Conservation (phyloP, 2,888 invertebrate genomes). For the Sphaerophoria rueppellii region DNA sequence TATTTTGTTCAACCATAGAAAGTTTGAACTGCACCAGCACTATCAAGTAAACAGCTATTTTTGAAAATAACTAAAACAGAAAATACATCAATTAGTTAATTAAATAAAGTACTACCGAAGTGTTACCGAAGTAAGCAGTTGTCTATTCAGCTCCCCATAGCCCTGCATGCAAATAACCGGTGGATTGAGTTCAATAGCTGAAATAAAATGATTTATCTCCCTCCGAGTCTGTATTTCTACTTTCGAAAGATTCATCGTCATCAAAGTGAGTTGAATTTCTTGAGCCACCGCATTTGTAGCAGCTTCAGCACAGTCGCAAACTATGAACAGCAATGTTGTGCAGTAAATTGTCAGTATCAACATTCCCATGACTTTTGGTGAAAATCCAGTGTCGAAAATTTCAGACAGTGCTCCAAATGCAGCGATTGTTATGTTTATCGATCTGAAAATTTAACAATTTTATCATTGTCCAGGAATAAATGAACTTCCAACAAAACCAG, state of each 20-base stretch:
- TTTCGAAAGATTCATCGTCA: conserved; percentile 84
- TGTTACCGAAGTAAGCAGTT: conserved; percentile 85
- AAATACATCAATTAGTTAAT: background rate
- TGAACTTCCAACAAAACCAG: background rate
- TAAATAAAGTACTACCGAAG: background rate
- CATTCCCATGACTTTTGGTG: conserved; percentile 86
- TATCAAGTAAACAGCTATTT: conserved; percentile 86
- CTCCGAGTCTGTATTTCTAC: conserved; percentile 85
- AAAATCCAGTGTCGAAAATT: conserved; percentile 86
- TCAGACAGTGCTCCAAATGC: conserved; percentile 87
- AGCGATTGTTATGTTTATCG: conserved; percentile 86
- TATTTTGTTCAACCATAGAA: conserved; percentile 78
- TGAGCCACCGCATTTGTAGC: conserved; percentile 86
- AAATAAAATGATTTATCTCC: conserved; percentile 87
- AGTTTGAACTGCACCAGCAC: conserved; percentile 87
- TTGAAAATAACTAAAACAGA: conserved; percentile 84
- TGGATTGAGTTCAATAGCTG: conserved; percentile 87
- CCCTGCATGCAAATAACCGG: conserved; percentile 87
- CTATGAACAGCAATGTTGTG: conserved; percentile 84
- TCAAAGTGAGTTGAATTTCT: conserved; percentile 85
- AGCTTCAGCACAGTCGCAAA: conserved; percentile 87
- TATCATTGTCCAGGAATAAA: too few species aligned
- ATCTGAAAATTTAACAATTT: conserved; percentile 81
- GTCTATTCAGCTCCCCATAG: conserved; percentile 86
- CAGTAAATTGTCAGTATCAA: conserved; percentile 86